Percentiles rank a stretch among this genome's conserved stretches.
Evolutionary conservation across 2,113 vertebrate species (phyloP).

Genomic region (Zapus hudsonius): DNA sequence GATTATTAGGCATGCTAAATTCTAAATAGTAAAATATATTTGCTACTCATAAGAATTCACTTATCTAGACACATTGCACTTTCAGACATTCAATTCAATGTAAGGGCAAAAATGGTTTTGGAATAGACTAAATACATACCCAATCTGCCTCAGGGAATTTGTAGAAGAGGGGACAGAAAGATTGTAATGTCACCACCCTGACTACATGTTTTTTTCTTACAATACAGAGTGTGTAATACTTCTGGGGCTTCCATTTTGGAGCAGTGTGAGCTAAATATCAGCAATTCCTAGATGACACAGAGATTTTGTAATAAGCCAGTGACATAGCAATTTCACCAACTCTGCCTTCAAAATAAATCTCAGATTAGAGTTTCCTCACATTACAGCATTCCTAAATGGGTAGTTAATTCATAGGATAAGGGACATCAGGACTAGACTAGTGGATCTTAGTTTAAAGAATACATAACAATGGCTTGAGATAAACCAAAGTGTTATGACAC

Average conservation of each 20-base stretch:
- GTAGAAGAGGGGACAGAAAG: no score
- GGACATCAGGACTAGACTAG: not conserved
- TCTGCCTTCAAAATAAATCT: not conserved
- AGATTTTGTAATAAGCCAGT: not conserved
- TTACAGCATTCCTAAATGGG: not conserved
- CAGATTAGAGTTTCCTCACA: slow-evolving; percentile 2
- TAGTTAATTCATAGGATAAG: not conserved
- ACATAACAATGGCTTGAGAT: not conserved
- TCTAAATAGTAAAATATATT: not conserved
- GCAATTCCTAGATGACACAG: not conserved
- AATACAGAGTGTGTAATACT: not conserved
- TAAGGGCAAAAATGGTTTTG: not conserved
- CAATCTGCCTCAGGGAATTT: no score
- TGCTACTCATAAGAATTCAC: slow-evolving; percentile 37
- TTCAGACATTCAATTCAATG: not conserved
- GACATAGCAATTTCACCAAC: not conserved
- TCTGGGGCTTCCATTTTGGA: no score
- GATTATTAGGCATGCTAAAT: not conserved
- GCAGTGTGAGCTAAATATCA: not conserved
- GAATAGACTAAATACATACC: no score
- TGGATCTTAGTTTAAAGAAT: not conserved
- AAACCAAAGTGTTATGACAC: not conserved
- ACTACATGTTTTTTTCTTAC: not conserved
- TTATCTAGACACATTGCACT: not conserved
- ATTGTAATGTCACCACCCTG: no score